These are phyloP conservation scores for Percopsis omiscomaycus DNA, from an alignment of 2,797 vertebrate genomes.

Conservation along the genomic window DNA sequence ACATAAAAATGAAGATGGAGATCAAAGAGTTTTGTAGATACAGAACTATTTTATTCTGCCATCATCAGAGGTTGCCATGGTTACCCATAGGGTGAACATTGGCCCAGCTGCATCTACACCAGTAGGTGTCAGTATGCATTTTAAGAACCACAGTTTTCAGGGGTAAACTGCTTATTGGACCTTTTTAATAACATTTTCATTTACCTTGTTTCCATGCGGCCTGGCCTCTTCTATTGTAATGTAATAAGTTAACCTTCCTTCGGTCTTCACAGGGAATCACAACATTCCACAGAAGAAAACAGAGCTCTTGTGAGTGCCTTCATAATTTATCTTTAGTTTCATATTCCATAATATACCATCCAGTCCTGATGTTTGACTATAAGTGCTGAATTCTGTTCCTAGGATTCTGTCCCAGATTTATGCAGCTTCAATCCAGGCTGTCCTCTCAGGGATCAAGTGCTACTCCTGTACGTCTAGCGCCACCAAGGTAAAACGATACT, in stretches of 20 bases:
- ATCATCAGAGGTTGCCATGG: too few relatives aligned
- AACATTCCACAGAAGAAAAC: conserved; percentile 76
- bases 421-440: conserved; percentile 87
- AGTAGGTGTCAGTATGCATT: too few relatives aligned
- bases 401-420: conserved; percentile 92
- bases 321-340: background rate
- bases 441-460: conserved; percentile 91
- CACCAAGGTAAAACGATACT: conserved; percentile 79
- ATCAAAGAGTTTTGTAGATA: too few relatives aligned
- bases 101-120: too few relatives aligned
- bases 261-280: conserved; percentile 77
- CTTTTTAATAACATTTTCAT: too few relatives aligned
- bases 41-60: too few relatives aligned
- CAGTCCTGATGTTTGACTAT: background rate
- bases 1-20: too few relatives aligned
- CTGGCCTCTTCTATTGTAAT: background rate
- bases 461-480: conserved; percentile 85
- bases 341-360: background rate
- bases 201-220: too few relatives aligned
- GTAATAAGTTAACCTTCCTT: conserved; percentile 21
- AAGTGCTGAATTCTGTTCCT: conserved; percentile 15
- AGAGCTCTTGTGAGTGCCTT: conserved; percentile 84
- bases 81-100: too few relatives aligned
- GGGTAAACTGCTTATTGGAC: too few relatives aligned
- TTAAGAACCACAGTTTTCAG: too few relatives aligned